Evolutionary conservation across 2,888 invertebrate species (phyloP).

Genomic region (Ceramica pisi): DNA sequence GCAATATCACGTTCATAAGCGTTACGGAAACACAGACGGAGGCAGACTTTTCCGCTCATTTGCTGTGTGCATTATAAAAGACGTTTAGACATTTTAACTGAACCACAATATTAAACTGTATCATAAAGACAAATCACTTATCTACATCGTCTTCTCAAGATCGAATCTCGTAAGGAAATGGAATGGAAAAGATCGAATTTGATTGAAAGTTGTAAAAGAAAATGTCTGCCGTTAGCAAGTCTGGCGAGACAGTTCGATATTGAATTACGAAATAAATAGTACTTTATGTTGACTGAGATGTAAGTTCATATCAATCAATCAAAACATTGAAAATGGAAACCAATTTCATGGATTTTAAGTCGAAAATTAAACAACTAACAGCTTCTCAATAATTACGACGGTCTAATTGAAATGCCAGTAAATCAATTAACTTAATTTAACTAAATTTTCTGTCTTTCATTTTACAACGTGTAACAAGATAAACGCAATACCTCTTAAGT

Average conservation of each 20-base stretch:
- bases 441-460: not conserved
- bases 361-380: not conserved
- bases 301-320: slow-evolving; percentile 16
- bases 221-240: slow-evolving; percentile 14
- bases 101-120: too few species aligned
- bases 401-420: slow-evolving; percentile 2
- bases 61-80: too few species aligned
- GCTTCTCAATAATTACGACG: not conserved
- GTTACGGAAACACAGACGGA: too few species aligned
- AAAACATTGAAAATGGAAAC: slow-evolving; percentile 16
- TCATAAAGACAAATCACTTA: not conserved
- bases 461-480: too few species aligned
- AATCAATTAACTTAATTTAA: slow-evolving; percentile 3
- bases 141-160: not conserved
- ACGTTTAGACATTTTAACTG: too few species aligned
- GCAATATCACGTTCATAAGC: too few species aligned
- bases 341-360: slow-evolving; percentile 45
- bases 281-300: slow-evolving; percentile 1
- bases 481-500: too few species aligned
- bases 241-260: slow-evolving; percentile 20
- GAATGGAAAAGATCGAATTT: slow-evolving; percentile 20
- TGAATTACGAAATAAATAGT: slow-evolving; percentile 10
- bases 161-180: slow-evolving; percentile 2
- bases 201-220: slow-evolving; percentile 22
- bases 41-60: too few species aligned